phyloP scores from a whole-genome alignment of 2,797 vertebrate genomes.

The Leptodactylus fallax region DNA sequence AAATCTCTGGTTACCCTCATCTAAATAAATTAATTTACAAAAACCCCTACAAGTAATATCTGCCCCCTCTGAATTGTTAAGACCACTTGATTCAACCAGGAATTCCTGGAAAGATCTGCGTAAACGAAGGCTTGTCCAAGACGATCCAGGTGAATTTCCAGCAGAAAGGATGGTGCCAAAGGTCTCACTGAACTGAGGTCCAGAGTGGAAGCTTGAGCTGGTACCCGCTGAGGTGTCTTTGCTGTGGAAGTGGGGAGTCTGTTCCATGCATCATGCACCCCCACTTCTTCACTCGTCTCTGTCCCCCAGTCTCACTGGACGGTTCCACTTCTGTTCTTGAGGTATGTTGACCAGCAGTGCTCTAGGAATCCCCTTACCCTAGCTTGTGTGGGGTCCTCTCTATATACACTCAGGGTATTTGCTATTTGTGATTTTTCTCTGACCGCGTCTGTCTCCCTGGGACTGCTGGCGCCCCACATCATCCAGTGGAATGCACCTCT shows the following conservation, averaged over 20 bases:
- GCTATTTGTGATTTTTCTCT: constrained; percentile 45
- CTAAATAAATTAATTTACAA: constrained; percentile 34
- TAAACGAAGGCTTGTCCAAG: constrained; percentile 51
- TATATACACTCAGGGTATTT: constrained; percentile 30
- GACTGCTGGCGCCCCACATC: constrained; percentile 39
- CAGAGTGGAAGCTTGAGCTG: background rate
- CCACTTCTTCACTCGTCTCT: background rate
- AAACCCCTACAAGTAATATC: background rate
- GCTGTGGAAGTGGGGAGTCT: constrained; percentile 12
- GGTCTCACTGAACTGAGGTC: constrained; percentile 26
- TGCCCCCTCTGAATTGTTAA: constrained; percentile 41
- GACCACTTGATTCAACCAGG: constrained; percentile 56
- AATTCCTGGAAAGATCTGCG: constrained; percentile 35
- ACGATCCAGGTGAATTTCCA: constrained; percentile 34
- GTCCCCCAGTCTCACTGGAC: constrained; percentile 36
- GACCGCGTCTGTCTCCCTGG: constrained; percentile 16
- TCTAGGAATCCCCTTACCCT: constrained; percentile 2
- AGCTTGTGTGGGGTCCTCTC: background rate
- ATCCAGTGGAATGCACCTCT: constrained; percentile 78
- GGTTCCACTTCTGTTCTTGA: constrained; percentile 61
- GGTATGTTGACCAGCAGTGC: constrained; percentile 53
- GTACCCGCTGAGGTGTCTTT: background rate
- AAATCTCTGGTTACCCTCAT: constrained; percentile 5
- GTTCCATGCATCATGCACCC: constrained; percentile 57
- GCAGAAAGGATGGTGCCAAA: constrained; percentile 22